phyloP scores from a whole-genome alignment of 2,113 vertebrate species.

The Carassius auratus region DNA sequence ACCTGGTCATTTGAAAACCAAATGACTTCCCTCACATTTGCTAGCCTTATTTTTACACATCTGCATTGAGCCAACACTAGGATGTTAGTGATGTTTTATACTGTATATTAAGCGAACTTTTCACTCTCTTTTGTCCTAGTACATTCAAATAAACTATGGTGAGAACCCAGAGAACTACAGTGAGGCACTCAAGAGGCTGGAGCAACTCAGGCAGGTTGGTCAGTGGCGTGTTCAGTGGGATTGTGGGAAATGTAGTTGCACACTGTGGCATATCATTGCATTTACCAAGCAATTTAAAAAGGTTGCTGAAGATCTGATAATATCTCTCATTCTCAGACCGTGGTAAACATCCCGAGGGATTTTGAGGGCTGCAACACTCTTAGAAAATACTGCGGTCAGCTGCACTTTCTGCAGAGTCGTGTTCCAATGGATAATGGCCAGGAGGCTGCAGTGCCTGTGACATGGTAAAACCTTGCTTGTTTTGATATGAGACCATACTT shows the following conservation, averaged over 20 bases:
- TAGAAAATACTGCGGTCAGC: conserved; percentile 84
- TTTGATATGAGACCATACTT: background rate
- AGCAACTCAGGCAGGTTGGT: conserved; percentile 81
- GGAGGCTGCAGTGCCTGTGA: conserved; percentile 77
- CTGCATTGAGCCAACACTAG: conserved; percentile 13
- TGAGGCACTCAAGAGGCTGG: conserved; percentile 82
- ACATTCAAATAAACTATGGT: conserved; percentile 83
- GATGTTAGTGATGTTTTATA: background rate
- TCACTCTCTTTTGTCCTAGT: conserved; percentile 65
- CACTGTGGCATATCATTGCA: background rate
- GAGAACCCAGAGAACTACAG: conserved; percentile 84
- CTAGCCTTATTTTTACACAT: background rate
- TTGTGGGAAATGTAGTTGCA: background rate
- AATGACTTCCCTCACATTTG: background rate
- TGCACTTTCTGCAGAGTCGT: conserved; percentile 87
- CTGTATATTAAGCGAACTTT: background rate
- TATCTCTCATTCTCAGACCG: conserved; percentile 65
- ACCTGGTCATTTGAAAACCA: conserved; percentile 19
- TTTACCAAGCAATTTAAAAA: background rate
- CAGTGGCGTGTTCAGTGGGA: background rate
- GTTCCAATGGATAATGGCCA: conserved; percentile 82
- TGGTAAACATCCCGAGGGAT: conserved; percentile 80
- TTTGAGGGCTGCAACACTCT: conserved; percentile 85
- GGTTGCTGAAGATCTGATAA: background rate
- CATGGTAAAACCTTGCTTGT: conserved; percentile 74